phyloP scores from a whole-genome alignment of 2,888 invertebrate species.

The Mellilla xanthometata region DNA sequence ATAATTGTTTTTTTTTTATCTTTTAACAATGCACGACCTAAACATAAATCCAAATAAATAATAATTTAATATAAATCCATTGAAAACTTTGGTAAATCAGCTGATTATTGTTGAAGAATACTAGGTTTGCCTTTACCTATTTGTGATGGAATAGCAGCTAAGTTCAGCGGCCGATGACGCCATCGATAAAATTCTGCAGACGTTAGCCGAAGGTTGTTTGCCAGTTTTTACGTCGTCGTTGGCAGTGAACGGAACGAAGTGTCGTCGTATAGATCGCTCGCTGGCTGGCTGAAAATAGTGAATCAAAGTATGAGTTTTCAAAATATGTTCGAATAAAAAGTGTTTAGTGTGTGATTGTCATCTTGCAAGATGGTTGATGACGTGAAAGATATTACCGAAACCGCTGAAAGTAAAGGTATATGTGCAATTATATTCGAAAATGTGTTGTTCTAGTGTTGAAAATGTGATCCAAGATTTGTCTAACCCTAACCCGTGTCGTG shows the following conservation, averaged over 20 bases:
- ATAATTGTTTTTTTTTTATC: no score
- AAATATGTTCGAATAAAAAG: slow-evolving; percentile 82
- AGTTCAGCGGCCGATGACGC: slow-evolving; percentile 31
- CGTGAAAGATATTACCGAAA: slow-evolving; percentile 79
- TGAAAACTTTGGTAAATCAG: no score
- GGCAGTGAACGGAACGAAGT: slow-evolving; percentile 80
- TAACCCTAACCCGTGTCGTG: slow-evolving; percentile 81
- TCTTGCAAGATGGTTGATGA: slow-evolving; percentile 82
- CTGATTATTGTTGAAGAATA: no score
- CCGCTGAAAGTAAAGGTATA: slow-evolving; percentile 81
- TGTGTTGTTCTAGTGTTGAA: slow-evolving; percentile 72
- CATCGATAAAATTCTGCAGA: slow-evolving; percentile 41
- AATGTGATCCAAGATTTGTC: slow-evolving; percentile 74
- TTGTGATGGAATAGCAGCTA: no score
- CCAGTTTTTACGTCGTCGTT: slow-evolving; percentile 59
- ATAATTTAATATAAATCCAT: no score
- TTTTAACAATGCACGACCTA: no score
- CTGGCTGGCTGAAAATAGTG: slow-evolving; percentile 81
- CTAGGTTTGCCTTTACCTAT: no score
- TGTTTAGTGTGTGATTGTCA: slow-evolving; percentile 79
- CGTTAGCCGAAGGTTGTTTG: slow-evolving; percentile 41
- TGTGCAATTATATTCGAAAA: slow-evolving; percentile 70
- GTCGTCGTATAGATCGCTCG: slow-evolving; percentile 79
- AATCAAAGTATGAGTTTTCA: slow-evolving; percentile 80
- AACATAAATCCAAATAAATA: no score